These are phyloP conservation scores for Perccottus glenii DNA, from an alignment of 2,113 vertebrate species.

Conservation along the genomic window DNA sequence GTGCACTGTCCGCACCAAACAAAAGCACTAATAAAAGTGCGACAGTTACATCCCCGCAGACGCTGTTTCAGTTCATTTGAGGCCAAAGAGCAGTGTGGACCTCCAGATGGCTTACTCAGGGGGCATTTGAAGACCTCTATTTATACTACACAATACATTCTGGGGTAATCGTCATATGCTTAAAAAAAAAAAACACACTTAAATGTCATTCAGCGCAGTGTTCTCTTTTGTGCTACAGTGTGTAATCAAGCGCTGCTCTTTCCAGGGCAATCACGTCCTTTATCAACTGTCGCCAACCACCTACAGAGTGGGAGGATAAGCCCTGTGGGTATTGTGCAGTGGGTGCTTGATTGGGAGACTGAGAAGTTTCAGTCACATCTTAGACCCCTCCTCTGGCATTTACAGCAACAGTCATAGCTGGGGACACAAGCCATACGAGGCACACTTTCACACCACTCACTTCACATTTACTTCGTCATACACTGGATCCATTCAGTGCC, in stretches of 20 bases:
- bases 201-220: conserved; percentile 31
- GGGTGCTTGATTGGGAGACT: conserved; percentile 59
- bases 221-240: conserved; percentile 57
- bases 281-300: conserved; percentile 62
- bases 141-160: conserved; percentile 42
- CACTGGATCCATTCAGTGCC: conserved; percentile 38
- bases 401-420: conserved; percentile 49
- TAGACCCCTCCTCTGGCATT: conserved; percentile 6
- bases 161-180: conserved; percentile 57
- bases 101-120: conserved; percentile 21
- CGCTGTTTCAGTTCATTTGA: not conserved
- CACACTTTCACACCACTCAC: conserved; percentile 56
- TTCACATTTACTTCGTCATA: conserved; percentile 63
- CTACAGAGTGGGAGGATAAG: conserved; percentile 59
- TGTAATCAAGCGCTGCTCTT: conserved; percentile 62
- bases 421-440: conserved; percentile 37
- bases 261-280: conserved; percentile 56
- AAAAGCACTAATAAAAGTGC: no score
- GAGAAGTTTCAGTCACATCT: conserved; percentile 45
- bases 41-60: not conserved
- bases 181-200: conserved; percentile 31
- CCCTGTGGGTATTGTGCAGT: conserved; percentile 53
- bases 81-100: not conserved
- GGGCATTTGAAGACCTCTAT: conserved; percentile 44
- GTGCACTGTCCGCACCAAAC: no score